These are phyloP conservation scores for Lucifuga dentata DNA, from an alignment of 2,113 vertebrate species.

Conservation along the genomic window DNA sequence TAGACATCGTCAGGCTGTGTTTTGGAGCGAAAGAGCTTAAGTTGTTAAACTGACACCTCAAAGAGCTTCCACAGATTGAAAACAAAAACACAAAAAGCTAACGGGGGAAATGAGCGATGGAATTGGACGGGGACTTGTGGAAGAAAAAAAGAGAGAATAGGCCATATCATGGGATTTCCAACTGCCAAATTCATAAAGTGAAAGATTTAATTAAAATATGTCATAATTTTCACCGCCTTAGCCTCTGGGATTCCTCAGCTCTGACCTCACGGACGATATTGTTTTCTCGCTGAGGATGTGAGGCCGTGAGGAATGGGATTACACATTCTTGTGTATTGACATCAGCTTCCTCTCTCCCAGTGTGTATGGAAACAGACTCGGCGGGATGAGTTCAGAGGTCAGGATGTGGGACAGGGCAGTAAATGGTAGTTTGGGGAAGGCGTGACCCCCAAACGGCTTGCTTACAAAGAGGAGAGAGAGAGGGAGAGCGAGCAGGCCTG, in stretches of 20 bases:
- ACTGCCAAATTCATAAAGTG: conserved; percentile 77
- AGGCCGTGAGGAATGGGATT: conserved; percentile 79
- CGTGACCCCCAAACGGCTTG: conserved; percentile 31
- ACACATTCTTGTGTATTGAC: conserved; percentile 83
- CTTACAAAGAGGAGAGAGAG: neutral
- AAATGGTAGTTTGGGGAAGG: conserved; percentile 24
- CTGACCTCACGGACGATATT: conserved; percentile 81
- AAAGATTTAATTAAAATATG: conserved; percentile 84
- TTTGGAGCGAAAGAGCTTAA: conserved; percentile 71
- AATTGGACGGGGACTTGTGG: conserved; percentile 37
- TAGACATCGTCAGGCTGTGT: conserved; percentile 45
- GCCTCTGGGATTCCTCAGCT: conserved; percentile 78
- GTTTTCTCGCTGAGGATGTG: conserved; percentile 77
- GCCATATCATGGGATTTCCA: conserved; percentile 70
- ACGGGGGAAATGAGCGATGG: conserved; percentile 39
- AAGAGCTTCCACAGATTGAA: conserved; percentile 61
- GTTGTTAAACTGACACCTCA: conserved; percentile 72
- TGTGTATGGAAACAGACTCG: conserved; percentile 67
- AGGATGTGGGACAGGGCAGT: conserved; percentile 26
- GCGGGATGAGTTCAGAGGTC: conserved; percentile 70
- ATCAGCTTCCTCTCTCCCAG: conserved; percentile 76
- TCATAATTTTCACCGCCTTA: conserved; percentile 78
- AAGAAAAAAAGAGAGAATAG: conserved; percentile 42
- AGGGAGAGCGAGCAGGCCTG: too few relatives aligned
- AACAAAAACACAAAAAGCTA: conserved; percentile 37